Percentiles rank a stretch among this genome's conserved stretches.
Evolutionary conservation across 1,140 invertebrate species (phyloP).

Genomic region (Drosophila parabipectinata): DNA sequence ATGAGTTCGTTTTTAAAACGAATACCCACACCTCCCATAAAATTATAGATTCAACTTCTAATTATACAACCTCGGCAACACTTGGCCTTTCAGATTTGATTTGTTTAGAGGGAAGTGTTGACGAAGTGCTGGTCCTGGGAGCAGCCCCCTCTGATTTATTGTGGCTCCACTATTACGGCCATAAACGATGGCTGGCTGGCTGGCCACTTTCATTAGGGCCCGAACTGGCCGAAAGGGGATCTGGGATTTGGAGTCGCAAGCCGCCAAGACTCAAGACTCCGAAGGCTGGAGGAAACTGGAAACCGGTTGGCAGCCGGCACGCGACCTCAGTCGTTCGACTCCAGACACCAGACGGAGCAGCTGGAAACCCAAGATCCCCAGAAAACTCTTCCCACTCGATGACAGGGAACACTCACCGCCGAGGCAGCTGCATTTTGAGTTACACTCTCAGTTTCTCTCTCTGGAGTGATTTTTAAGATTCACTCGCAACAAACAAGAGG

Average conservation of each 20-base stretch:
- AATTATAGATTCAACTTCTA: not conserved
- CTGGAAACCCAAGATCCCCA: conserved; percentile 17
- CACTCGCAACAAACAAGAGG: not conserved
- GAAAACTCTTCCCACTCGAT: conserved; percentile 31
- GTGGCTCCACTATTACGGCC: conserved; percentile 9
- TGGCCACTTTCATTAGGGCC: conserved; percentile 30
- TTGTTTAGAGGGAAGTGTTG: conserved; percentile 10
- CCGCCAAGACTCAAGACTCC: not conserved
- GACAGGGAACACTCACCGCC: conserved; percentile 17
- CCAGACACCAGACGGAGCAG: conserved; percentile 26
- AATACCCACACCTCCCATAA: too few relatives aligned
- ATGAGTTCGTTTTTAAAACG: not conserved
- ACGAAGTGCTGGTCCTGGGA: not conserved
- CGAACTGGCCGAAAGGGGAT: not conserved
- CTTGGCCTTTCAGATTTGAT: conserved; percentile 17
- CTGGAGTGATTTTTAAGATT: not conserved
- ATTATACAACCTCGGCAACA: conserved; percentile 1
- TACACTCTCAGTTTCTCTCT: not conserved
- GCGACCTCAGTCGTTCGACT: conserved; percentile 44
- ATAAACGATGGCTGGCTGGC: conserved; percentile 10
- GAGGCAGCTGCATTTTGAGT: conserved; percentile 36
- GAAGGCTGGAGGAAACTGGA: conserved; percentile 1
- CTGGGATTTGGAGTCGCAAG: conserved; percentile 1
- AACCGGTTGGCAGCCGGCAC: conserved; percentile 76
- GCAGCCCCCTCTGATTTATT: conserved; percentile 23